Percentiles rank a stretch among this genome's conserved stretches.
Conservation (phyloP, 2,113 vertebrate genomes). For the Oreocharis arfaki region DNA sequence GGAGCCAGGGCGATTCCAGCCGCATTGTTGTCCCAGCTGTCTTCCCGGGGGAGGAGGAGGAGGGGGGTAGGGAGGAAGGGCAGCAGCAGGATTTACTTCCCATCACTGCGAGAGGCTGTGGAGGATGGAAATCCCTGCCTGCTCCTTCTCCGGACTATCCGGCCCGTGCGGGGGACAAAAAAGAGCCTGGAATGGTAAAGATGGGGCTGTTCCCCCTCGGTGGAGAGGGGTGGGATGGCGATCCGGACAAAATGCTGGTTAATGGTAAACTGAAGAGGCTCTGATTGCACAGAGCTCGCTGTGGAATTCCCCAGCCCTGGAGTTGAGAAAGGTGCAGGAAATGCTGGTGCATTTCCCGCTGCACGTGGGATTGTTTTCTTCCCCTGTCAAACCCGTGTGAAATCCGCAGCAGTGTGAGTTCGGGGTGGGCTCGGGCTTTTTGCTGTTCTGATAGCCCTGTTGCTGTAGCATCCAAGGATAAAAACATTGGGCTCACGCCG, state of each 20-base stretch:
- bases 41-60: not conserved
- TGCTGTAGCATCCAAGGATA: not conserved
- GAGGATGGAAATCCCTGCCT: not conserved
- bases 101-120: not conserved
- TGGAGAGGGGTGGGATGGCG: not conserved
- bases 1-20: conserved; percentile 2
- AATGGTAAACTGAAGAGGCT: not conserved
- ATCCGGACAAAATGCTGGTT: not conserved
- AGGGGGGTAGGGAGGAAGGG: not conserved
- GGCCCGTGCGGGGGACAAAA: accelerated
- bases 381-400: not conserved
- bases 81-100: not conserved
- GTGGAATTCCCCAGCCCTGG: not conserved
- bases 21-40: conserved; percentile 34
- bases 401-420: not conserved
- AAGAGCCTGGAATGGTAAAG: not conserved
- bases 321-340: not conserved
- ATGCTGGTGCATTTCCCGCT: not conserved
- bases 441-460: not conserved
- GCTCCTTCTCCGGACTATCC: not conserved
- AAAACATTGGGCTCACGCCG: not conserved
- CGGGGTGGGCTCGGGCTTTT: not conserved
- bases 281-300: not conserved
- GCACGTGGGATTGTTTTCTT: not conserved
- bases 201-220: not conserved